Conservation (phyloP, 2,113 vertebrate genomes). For the Labrus mixtus region DNA sequence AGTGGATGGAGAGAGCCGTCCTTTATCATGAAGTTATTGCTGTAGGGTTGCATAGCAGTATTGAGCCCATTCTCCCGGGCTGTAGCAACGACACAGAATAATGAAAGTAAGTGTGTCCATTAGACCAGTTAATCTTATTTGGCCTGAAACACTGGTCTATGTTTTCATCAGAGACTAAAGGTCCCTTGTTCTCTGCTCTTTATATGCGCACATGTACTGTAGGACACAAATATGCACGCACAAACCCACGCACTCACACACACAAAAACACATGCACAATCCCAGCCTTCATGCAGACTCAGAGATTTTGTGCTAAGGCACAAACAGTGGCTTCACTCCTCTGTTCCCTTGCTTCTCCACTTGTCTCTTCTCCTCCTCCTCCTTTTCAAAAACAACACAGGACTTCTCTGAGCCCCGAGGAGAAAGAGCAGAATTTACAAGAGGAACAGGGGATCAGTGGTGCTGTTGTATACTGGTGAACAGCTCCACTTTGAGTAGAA, state of each 20-base stretch:
- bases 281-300: constrained; percentile 68
- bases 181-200: constrained; percentile 72
- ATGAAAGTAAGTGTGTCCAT: constrained; percentile 83
- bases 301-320: constrained; percentile 71
- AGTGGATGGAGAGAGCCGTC: constrained; percentile 32
- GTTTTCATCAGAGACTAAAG: constrained; percentile 75
- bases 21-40: constrained; percentile 39
- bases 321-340: constrained; percentile 73
- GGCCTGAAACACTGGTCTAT: constrained; percentile 69
- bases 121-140: constrained; percentile 79
- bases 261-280: constrained; percentile 58
- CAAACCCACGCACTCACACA: constrained; percentile 33
- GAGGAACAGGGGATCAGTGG: constrained; percentile 75
- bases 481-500: constrained; percentile 74
- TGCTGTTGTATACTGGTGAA: constrained; percentile 75
- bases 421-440: constrained; percentile 83
- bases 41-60: constrained; percentile 23
- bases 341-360: constrained; percentile 57
- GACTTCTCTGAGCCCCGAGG: constrained; percentile 69
- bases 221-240: constrained; percentile 22
- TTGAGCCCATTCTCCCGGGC: constrained; percentile 39
- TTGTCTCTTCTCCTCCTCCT: constrained; percentile 62
- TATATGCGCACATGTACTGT: constrained; percentile 67
- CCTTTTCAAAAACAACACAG: constrained; percentile 78
- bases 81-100: constrained; percentile 72